These are phyloP conservation scores for Malurus alboscapulatus DNA, from an alignment of 2,113 vertebrate genomes.

Conservation along the genomic window DNA sequence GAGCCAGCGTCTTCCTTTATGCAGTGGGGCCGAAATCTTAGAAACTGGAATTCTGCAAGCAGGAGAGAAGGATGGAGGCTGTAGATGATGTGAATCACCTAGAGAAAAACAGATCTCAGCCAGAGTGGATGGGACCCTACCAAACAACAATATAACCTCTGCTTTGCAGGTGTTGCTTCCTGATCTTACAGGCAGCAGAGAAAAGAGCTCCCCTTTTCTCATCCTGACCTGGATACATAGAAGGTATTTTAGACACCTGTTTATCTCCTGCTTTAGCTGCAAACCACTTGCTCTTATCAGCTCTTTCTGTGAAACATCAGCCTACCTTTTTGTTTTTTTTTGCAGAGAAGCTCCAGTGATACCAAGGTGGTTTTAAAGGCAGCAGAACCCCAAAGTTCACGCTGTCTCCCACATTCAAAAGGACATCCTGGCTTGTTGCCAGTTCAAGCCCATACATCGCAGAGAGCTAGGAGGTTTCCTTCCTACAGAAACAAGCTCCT, in stretches of 20 bases:
- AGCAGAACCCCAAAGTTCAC: background rate
- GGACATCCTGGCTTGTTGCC: rapidly evolving
- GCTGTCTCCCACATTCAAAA: background rate
- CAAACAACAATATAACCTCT: background rate
- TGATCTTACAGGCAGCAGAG: background rate
- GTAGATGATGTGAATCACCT: background rate
- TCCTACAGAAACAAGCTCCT: background rate
- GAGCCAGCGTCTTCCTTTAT: background rate
- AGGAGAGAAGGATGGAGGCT: background rate
- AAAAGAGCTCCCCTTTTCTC: background rate
- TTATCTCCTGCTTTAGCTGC: background rate
- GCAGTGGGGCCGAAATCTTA: background rate
- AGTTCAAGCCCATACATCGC: background rate
- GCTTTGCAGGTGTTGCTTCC: background rate
- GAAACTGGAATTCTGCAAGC: background rate
- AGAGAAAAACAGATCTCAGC: background rate
- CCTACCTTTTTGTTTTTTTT: background rate
- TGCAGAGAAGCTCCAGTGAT: background rate
- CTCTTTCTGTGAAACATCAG: background rate
- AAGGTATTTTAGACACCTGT: background rate
- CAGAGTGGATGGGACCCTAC: background rate
- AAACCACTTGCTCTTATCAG: background rate
- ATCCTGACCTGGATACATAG: background rate
- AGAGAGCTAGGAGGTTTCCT: background rate
- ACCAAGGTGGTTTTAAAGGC: background rate